Base-by-base conservation (phyloP, 2,113 vertebrate species). In the Cryptomyrus ogoouensis region DNA sequence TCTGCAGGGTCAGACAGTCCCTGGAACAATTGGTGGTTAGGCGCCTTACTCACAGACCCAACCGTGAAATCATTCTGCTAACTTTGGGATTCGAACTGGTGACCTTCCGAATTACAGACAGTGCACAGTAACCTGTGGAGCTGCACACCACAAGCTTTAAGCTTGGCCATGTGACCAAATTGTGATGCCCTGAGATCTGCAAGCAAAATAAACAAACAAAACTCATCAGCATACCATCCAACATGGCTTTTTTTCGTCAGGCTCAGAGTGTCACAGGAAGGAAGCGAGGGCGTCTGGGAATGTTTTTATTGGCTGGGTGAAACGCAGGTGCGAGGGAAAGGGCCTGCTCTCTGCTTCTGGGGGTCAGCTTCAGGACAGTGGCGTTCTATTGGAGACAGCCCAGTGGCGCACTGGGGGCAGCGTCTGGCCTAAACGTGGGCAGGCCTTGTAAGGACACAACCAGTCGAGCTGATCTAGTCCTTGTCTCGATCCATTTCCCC, bases 391-490 rank as follows among this genome's bases (percentile, higher is more conserved):
- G 17, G 44, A 84, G 39, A 24, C 39, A 44, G 77, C 39, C 5
- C 1, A 83, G 27, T 1, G 5, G 2, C 74, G 10, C 74, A 80
- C 74, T 35, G 74, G 19, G 80, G 42, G 80, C 17, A 83, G 15
- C 10, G 42, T 47, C 83, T 47, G 24, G 21, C 42, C 83, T 84
- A 47, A 84, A 84, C 21, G 44, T 8, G 39, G 39, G 24, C 83
- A 84, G 83, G 19, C 83, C 83, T 84, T 84, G 83, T 84, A 84
- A 84, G 83, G 83, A 44, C 44, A 47, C 35, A 47, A 24, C 44
- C 39, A 84, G 83, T 46, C 3, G 7, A 8, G 83, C 83, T n/a
- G 83, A 21, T n/a, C 21, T 10, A 84, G 83, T 84, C 44, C 42
- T 46, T 10, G 80, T 83, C 80, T 83, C 80, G 17, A 19, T n/a